A percentile compares a stretch with the other conserved stretches of the same genome.
Evolutionary conservation across 2,113 vertebrate genomes (phyloP).

Genomic region (Semicossyphus pulcher): DNA sequence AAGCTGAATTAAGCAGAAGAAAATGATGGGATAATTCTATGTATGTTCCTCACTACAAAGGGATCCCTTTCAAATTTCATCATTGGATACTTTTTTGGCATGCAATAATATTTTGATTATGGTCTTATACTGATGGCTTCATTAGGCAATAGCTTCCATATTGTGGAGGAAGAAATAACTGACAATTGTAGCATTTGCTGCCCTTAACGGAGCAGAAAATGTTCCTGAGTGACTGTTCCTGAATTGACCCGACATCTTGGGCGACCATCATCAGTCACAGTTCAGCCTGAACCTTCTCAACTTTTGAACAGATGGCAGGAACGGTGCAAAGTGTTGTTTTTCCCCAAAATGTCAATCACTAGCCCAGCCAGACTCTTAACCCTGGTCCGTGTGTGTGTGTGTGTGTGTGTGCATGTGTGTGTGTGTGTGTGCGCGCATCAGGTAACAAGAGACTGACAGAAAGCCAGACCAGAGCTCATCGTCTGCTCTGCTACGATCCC

Average conservation of each 20-base stretch:
- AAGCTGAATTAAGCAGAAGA: not conserved
- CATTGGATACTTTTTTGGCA: too few relatives aligned
- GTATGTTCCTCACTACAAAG: not conserved
- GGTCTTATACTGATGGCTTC: too few relatives aligned
- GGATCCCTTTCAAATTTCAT: too few relatives aligned
- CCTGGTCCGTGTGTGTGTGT: not conserved
- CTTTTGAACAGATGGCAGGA: conserved; percentile 25
- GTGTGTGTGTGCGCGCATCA: conserved; percentile 1
- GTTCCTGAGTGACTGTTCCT: too few relatives aligned
- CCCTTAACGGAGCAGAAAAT: too few relatives aligned
- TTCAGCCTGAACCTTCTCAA: not conserved
- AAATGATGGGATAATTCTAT: not conserved
- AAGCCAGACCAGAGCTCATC: conserved; percentile 32
- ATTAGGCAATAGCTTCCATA: too few relatives aligned
- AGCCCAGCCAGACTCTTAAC: conserved; percentile 13
- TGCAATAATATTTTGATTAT: too few relatives aligned
- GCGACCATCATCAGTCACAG: not conserved
- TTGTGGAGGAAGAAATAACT: too few relatives aligned
- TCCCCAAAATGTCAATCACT: conserved; percentile 40
- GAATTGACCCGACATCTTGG: too few relatives aligned
- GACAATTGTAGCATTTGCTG: too few relatives aligned
- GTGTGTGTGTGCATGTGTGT: conserved; percentile 8
- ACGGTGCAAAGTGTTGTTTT: conserved; percentile 2
- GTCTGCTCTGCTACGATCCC: conserved; percentile 20
- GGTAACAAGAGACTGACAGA: conserved; percentile 28